A percentile compares a stretch with the other conserved stretches of the same genome.
These are phyloP conservation scores for Lethenteron reissneri DNA, from an alignment of 2,113 vertebrate genomes.

Conservation along the genomic window DNA sequence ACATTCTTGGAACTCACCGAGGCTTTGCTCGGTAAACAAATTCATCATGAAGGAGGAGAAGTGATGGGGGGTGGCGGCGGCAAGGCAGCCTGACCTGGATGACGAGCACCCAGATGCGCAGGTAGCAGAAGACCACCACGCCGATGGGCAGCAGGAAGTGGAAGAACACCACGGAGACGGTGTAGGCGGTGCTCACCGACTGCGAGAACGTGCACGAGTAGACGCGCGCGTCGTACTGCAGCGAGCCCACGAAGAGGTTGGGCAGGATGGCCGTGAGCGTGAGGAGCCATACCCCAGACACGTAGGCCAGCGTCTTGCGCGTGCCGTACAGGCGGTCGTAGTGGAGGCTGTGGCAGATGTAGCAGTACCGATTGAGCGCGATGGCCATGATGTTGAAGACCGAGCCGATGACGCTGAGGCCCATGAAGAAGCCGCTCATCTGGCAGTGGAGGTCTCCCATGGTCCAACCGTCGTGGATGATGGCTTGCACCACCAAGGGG, in stretches of 20 bases:
- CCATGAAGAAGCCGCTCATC: conserved; percentile 79
- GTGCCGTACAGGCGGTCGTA: conserved; percentile 66
- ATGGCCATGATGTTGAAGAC: conserved; percentile 92
- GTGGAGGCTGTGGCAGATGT: conserved; percentile 82
- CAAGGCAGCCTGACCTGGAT: conserved; percentile 25
- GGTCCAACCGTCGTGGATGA: conserved; percentile 68
- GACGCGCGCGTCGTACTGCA: conserved; percentile 66
- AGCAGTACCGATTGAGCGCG: conserved; percentile 84
- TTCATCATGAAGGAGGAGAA: too few relatives aligned
- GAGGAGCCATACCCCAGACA: conserved; percentile 58
- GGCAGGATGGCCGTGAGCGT: conserved; percentile 64
- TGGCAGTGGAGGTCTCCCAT: conserved; percentile 71
- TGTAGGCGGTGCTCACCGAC: conserved; percentile 66
- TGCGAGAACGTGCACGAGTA: conserved; percentile 81
- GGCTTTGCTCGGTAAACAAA: too few relatives aligned
- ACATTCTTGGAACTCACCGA: too few relatives aligned
- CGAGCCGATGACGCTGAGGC: conserved; percentile 74
- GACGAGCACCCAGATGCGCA: conserved; percentile 81
- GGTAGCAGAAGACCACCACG: conserved; percentile 75
- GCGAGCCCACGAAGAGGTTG: conserved; percentile 55
- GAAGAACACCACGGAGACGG: conserved; percentile 74
- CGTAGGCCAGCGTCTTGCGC: conserved; percentile 62
- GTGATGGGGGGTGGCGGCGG: too few relatives aligned
- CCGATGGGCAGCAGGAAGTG: conserved; percentile 74
- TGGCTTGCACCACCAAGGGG: conserved; percentile 60